Conservation (phyloP, 1,140 invertebrate species). For the Drosophila funebris region DNA sequence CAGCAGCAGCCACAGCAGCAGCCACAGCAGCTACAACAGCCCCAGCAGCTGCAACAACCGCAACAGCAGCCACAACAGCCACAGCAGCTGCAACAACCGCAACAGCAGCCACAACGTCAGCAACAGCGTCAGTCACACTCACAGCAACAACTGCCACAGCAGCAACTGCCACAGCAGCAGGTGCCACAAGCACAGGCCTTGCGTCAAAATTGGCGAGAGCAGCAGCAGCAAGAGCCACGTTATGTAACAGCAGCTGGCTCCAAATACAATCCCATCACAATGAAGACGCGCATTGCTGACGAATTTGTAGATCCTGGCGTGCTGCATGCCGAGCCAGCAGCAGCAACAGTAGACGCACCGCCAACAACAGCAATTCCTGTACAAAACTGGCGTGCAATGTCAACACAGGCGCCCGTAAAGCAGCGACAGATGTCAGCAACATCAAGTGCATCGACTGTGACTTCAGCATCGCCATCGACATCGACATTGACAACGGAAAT, state of each 20-base stretch:
- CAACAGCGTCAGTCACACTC: not conserved
- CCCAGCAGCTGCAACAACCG: not conserved
- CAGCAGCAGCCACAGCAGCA: not conserved
- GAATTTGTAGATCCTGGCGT: slow-evolving; percentile 37
- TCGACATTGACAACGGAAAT: not conserved
- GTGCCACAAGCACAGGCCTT: not conserved
- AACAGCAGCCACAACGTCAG: not conserved
- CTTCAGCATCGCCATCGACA: not conserved
- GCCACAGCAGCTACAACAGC: not conserved
- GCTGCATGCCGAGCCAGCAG: not conserved
- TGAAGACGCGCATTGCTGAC: slow-evolving; percentile 49
- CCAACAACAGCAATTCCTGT: not conserved
- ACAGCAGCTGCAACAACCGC: not conserved
- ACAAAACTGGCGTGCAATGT: slow-evolving; percentile 3
- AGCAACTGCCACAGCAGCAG: not conserved
- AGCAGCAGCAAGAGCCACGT: slow-evolving; percentile 23
- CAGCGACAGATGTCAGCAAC: not conserved
- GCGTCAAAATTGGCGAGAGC: slow-evolving; percentile 18
- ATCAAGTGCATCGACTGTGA: not conserved
- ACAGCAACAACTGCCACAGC: not conserved
- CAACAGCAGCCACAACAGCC: slow-evolving; percentile 2
- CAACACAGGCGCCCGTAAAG: not conserved
- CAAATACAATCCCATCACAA: slow-evolving; percentile 42
- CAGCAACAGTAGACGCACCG: not conserved
- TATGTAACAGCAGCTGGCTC: slow-evolving; percentile 38